These are phyloP conservation scores for Lagorchestes hirsutus DNA, from an alignment of 2,797 vertebrate species.

Conservation along the genomic window DNA sequence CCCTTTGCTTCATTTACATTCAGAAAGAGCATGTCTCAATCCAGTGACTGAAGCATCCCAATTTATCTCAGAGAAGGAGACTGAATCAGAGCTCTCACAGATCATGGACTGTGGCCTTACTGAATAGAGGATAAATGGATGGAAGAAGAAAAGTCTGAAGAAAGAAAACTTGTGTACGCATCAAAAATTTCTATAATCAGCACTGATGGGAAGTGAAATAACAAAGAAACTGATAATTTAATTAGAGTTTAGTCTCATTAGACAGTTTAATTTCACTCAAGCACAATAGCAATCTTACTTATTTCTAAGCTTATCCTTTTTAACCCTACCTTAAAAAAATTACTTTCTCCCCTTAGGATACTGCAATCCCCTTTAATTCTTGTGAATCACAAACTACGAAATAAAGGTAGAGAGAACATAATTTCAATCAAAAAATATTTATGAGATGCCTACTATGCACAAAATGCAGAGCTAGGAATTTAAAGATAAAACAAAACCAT, in stretches of 20 bases:
- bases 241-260: not conserved
- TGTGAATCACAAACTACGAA: not conserved
- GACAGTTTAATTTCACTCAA: not conserved
- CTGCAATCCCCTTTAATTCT: not conserved
- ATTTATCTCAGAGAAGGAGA: not conserved
- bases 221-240: not conserved
- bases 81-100: fast-evolving
- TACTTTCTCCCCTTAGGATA: not conserved
- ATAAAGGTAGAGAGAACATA: not conserved
- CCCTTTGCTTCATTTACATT: not conserved
- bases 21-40: not conserved
- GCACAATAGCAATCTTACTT: not conserved
- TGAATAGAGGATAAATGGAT: not conserved
- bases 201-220: not conserved
- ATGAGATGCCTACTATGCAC: not conserved
- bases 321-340: not conserved
- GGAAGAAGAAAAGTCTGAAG: not conserved
- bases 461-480: not conserved
- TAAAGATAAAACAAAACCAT: not conserved
- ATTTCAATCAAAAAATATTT: not conserved
- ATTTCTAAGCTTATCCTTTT: not conserved
- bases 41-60: not conserved
- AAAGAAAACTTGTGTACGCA: not conserved
- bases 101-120: not conserved
- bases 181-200: not conserved